Evolutionary conservation across 2,888 invertebrate genomes (phyloP), one percentile per base, ranked within the genome.

Genomic region (Drosophila mulleri): DNA sequence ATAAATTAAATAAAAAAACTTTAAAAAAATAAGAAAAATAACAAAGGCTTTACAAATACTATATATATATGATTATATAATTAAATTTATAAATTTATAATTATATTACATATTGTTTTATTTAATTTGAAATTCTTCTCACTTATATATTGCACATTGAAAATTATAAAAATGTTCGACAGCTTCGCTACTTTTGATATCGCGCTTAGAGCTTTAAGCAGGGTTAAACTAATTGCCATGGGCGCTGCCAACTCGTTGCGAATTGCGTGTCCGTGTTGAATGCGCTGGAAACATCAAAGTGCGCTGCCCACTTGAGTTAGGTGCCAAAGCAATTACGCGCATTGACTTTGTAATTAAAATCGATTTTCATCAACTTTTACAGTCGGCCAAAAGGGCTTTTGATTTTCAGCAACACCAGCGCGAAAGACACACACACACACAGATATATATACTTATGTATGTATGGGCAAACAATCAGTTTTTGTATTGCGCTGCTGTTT

Each of bases 271-370:
- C 63, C 58, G 64, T 60, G 56, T 50, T 53, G 63, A 60, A 54
- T 54, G 45, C 60, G 54, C 64, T 77, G 58, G 78, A 74, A 70
- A 80, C 71, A 80, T 73, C 75, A 82, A 82, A 82, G 86, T 78
- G 58, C 60, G 81, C 67, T 80, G 67, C 67, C 68, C 77, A 82
- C 84, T 84, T 82, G 77, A 87, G 82, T 72, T 82, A 87, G 83
- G 87, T 82, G 83, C 74, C 84, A 84, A 82, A 83, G 87, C 84
- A 86, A 86, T 86, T 88, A 86, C 80, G 88, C 87, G 84, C 84
- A 86, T 80, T 82, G 84, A 82, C 84, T 83, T 88, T 88, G 87
- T 86, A 86, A 88, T 88, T 86, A 88, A 86, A 86, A 86, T 86
- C 85, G 89, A 86, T 88, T 86, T 80, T 72, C 80, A 78, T 77